Base-by-base conservation (phyloP, 2,797 vertebrate genomes). In the Phrynocephalus guinanensis region DNA sequence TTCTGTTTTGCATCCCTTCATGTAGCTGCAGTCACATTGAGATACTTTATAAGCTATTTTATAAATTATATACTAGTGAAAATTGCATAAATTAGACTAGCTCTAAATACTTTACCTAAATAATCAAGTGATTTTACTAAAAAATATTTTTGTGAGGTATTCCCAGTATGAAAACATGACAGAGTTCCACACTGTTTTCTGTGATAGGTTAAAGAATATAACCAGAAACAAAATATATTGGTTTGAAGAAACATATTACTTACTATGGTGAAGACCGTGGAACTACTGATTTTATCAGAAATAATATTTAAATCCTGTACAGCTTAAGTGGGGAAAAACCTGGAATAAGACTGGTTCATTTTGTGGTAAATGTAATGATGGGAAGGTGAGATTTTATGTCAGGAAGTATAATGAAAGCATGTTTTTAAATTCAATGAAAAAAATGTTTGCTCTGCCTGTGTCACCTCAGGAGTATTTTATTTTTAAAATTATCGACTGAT, bases 241-340 rank as follows among this genome's bases (percentile, higher is more conserved):
- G 38, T n/a, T 88, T 44, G 71, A 1, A 8, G 56, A 79, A 85
- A 86, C 90, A 83, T 92, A 87, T 60, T 66, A 38, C 67, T 70
- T 90, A 87, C 88, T 60, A 73, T 84, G 92, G 81, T 90, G 90
- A 91, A 81, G 77, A 91, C 86, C 86, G 77, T 90, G 92, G 91
- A 92, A 90, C 77, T 82, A 68, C 33, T 56, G 44, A 90, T 77
- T 83, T 1, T 10, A 92, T 66, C 20, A 89, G 78, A 50, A 88
- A 70, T 38, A 60, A 90, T 91, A 84, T 13, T 83, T 73, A 75
- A 91, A 88, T 44, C 63, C 0, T 1, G 44, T 50, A 88, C 66
- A 90, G 87, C 3, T 28, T n/a, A 18, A 33, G 3, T 85, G 75
- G 80, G 73, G 70, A 84, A 75, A 66, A 44, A 44, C 38, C n/a